Evolutionary conservation across 2,113 vertebrate species (phyloP).

Genomic region (Dendropsophus ebraccatus): DNA sequence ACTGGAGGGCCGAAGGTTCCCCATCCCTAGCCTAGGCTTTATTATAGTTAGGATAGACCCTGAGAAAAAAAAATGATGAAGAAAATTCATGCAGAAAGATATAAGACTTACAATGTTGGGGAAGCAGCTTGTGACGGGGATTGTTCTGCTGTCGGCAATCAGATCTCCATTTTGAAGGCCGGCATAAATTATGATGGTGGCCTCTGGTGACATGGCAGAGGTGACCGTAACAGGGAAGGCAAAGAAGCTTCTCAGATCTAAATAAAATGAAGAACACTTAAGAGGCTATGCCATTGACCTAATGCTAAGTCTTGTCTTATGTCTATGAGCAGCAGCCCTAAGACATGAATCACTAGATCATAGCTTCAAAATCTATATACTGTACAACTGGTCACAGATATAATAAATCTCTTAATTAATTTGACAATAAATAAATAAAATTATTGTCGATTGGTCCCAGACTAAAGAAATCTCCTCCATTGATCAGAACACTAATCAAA

Average conservation of each 20-base stretch:
- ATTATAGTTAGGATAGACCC: neutral
- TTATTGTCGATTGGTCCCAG: neutral
- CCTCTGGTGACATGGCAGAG: neutral
- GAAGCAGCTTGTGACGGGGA: constrained; percentile 13
- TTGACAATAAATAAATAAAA: neutral
- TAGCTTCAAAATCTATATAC: neutral
- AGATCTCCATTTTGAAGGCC: neutral
- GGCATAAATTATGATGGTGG: neutral
- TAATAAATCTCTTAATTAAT: neutral
- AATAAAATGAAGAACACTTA: neutral
- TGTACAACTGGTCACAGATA: neutral
- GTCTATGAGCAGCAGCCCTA: neutral
- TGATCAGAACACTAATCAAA: neutral
- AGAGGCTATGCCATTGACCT: neutral
- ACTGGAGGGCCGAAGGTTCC: too few relatives aligned
- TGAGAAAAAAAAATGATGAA: neutral
- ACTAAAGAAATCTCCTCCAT: neutral
- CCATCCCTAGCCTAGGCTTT: neutral
- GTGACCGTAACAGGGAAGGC: neutral
- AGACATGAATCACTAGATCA: neutral
- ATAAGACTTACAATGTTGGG: constrained; percentile 4
- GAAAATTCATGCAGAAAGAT: neutral
- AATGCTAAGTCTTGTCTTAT: neutral
- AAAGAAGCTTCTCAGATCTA: neutral
- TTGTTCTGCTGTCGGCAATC: constrained; percentile 11